Evolutionary conservation across 2,888 invertebrate species (phyloP), one percentile per base, ranked within the genome.

Genomic region (Chalcosyrphus nemorum): DNA sequence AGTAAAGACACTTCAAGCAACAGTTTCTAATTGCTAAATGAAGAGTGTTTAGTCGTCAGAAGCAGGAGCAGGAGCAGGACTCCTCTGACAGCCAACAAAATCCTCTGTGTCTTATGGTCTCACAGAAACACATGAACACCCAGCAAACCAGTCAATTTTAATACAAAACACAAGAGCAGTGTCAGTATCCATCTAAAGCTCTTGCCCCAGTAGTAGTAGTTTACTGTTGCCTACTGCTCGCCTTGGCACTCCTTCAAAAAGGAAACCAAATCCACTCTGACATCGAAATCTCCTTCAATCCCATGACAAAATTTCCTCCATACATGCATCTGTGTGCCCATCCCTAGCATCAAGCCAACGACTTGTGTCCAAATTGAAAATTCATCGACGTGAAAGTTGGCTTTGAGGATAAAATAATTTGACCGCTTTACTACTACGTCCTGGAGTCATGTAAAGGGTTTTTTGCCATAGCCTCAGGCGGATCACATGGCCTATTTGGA

Each of bases 281-380:
- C 61, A 61, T 61, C n/a, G 11, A 65, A 74, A 81, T 71, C 76
- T 71, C 57, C 57, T 57, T 59, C 59, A 70, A 35, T 35, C 32
- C 54, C 24, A 47, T 24, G 74, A 43, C 45, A 63, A 45, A 56
- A 32, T 29, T 43, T 32, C 19, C 29, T 45, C 29, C 35, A 11
- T 43, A 7, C 50, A 13, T 38, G 29, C 59, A 59, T 63, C 32
- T 54, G 41, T 24, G 21, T 54, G 13, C 11, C 54, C 19, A 29
- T 70, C 45, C n/a, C 50, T 32, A 24, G 13, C 43, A 35, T 15
- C 19, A 52, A 35, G 29, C 50, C 45, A 61, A 27, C 43, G 66
- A 77, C 47, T 65, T 82, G 35, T 82, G 35, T 54, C 52, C 11
- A 70, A 75, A 84, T 80, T 80, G 84, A 84, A 84, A 84, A 80